phyloP scores from a whole-genome alignment of 2,797 vertebrate species.

The Uromys caudimaculatus region DNA sequence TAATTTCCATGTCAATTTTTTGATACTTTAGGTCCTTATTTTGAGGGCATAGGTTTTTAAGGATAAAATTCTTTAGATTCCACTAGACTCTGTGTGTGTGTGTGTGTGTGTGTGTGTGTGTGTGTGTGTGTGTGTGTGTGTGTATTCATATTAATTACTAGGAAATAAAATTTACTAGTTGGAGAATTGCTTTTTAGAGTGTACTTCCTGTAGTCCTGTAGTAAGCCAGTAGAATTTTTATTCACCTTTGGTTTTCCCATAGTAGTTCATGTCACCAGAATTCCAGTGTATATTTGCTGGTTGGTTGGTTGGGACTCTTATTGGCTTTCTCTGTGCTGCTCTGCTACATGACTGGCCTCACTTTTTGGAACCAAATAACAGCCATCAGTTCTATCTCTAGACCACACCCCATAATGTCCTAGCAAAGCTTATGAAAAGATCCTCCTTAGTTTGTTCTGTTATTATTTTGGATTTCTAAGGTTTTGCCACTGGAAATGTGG shows the following conservation, averaged over 20 bases:
- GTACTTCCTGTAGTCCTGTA: background rate
- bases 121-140: too few relatives aligned
- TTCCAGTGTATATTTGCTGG: background rate
- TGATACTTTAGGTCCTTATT: background rate
- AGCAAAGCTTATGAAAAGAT: background rate
- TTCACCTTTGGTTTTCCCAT: background rate
- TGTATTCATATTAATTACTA: background rate
- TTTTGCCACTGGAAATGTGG: background rate
- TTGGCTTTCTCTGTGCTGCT: background rate
- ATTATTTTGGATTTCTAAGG: conserved; percentile 38
- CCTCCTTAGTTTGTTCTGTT: background rate
- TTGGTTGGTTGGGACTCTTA: background rate
- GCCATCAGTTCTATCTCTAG: background rate
- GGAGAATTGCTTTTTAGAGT: conserved; percentile 30
- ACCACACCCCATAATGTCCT: background rate
- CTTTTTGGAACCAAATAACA: background rate
- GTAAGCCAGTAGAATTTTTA: background rate
- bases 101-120: too few relatives aligned
- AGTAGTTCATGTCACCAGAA: background rate
- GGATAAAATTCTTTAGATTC: conserved; percentile 13
- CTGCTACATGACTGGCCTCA: background rate
- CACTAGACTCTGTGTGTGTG: background rate
- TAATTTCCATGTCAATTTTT: conserved; percentile 1
- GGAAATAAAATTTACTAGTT: conserved; percentile 18
- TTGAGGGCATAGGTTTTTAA: conserved; percentile 45